Conservation (phyloP, 2,797 vertebrate genomes). For the Clangula hyemalis region DNA sequence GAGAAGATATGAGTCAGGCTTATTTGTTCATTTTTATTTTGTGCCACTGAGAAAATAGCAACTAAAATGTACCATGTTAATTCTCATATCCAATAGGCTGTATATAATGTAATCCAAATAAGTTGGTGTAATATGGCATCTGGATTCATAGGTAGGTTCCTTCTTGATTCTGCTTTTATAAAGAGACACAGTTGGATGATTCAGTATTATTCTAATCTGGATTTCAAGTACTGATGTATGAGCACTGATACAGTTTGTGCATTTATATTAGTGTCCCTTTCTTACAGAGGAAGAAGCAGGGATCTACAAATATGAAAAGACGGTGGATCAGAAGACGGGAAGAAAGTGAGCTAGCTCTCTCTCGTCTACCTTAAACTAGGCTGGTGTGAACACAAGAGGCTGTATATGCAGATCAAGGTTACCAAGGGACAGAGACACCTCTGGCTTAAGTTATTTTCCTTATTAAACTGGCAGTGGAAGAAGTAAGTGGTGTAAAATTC, state of each 20-base stretch:
- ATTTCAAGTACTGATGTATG: background rate
- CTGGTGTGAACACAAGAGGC: background rate
- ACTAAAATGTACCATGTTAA: background rate
- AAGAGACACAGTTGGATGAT: background rate
- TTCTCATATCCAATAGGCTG: background rate
- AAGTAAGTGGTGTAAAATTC: slow-evolving; percentile 8
- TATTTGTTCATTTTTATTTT: background rate
- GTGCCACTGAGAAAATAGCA: background rate
- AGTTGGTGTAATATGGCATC: background rate
- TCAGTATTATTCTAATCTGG: background rate
- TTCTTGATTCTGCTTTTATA: background rate
- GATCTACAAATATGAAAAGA: background rate
- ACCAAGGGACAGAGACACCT: slow-evolving; percentile 33
- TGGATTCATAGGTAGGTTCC: background rate
- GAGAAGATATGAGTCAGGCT: background rate
- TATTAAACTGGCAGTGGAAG: slow-evolving; percentile 56
- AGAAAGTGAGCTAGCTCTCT: background rate
- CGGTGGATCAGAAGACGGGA: background rate
- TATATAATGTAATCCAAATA: background rate
- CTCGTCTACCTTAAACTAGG: background rate
- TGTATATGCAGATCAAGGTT: slow-evolving; percentile 39
- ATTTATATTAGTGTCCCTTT: background rate
- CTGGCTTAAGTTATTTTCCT: slow-evolving; percentile 56
- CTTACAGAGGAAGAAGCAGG: background rate
- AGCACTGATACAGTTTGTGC: background rate